phyloP scores from a whole-genome alignment of 2,888 invertebrate species.

The Orthosia cruda region DNA sequence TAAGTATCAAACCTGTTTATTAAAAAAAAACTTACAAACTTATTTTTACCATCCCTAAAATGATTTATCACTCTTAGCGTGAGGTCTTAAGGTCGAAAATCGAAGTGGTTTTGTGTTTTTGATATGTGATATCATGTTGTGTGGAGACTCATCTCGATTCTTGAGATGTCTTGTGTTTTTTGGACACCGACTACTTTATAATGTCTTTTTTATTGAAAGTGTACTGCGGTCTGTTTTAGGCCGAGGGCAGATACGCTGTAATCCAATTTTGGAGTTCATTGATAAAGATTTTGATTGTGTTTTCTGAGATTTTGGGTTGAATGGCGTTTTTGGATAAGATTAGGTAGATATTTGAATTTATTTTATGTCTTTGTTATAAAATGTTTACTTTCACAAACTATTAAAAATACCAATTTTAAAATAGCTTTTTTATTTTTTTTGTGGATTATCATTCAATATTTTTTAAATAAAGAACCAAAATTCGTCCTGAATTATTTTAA shows the following conservation, averaged over 20 bases:
- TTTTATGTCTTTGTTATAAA: conserved; percentile 1
- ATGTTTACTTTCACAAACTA: no score
- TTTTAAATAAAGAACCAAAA: no score
- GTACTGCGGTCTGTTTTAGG: conserved; percentile 72
- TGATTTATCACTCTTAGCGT: conserved; percentile 25
- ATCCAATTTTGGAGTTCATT: conserved; percentile 68
- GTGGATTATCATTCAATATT: no score
- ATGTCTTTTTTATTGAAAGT: conserved; percentile 85
- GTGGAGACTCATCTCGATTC: conserved; percentile 72
- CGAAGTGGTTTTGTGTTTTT: conserved; percentile 16
- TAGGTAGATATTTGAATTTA: background rate
- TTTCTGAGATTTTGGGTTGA: conserved; percentile 44
- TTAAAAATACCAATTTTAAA: background rate
- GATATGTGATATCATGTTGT: conserved; percentile 55
- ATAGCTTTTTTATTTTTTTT: background rate
- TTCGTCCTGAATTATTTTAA: background rate
- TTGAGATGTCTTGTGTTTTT: conserved; percentile 77
- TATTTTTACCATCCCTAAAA: conserved; percentile 47
- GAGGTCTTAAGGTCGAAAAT: conserved; percentile 66
- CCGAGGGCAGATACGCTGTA: conserved; percentile 65
- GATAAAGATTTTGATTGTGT: conserved; percentile 62
- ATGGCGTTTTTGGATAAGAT: conserved; percentile 33
- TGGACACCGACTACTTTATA: conserved; percentile 82
- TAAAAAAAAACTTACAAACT: conserved; percentile 72
- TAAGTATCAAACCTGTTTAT: conserved; percentile 81